phyloP scores from a whole-genome alignment of 2,797 vertebrate genomes.

The Chloroceryle amazona region DNA sequence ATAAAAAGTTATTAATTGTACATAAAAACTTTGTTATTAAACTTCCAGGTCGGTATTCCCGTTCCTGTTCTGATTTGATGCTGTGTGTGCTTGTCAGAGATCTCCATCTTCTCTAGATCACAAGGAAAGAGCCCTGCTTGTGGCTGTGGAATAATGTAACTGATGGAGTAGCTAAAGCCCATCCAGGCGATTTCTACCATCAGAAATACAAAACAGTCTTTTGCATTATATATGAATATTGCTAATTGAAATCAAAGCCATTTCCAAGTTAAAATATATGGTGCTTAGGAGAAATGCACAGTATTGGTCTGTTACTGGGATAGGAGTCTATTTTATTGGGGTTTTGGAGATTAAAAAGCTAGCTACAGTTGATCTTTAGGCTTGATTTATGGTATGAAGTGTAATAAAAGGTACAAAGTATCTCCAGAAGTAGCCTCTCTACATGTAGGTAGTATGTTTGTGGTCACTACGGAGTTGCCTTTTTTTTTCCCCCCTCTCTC shows the following conservation, averaged over 20 bases:
- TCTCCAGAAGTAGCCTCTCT: background rate
- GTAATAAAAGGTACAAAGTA: background rate
- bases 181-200: background rate
- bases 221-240: background rate
- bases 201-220: background rate
- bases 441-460: fast-evolving
- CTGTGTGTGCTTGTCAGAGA: background rate
- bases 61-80: background rate
- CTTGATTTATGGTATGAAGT: background rate
- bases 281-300: background rate
- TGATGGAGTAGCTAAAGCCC: background rate
- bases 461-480: background rate
- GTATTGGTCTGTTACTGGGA: background rate
- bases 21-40: background rate
- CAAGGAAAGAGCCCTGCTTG: background rate
- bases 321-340: background rate
- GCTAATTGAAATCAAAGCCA: background rate
- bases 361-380: background rate
- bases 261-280: background rate
- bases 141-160: background rate
- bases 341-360: background rate
- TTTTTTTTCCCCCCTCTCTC: background rate
- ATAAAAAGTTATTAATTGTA: background rate
- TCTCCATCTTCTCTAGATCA: background rate
- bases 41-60: background rate